phyloP scores from a whole-genome alignment of 2,797 vertebrate genomes.

The Salarias fasciatus region DNA sequence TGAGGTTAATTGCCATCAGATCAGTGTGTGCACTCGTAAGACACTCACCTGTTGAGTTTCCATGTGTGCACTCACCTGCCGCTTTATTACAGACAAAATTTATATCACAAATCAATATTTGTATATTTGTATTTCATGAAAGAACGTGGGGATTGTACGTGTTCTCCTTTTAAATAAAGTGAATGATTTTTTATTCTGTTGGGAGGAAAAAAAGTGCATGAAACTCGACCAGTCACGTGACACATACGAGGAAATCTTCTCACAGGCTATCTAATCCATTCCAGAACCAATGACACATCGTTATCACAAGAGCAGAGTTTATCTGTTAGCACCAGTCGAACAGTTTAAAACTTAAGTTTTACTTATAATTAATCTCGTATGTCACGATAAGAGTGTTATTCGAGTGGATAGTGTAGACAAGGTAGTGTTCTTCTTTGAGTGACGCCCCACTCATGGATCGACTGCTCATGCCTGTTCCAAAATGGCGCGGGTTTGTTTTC shows the following conservation, averaged over 20 bases:
- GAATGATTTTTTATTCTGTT: no score
- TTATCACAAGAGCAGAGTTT: fast-evolving
- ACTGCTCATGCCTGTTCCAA: constrained; percentile 62
- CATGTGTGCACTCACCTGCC: no score
- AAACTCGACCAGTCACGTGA: neutral
- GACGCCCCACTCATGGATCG: constrained; percentile 9
- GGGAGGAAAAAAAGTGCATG: constrained; percentile 4
- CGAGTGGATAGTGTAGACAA: no score
- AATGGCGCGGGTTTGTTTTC: constrained; percentile 80
- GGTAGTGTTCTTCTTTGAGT: no score
- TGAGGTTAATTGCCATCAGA: no score
- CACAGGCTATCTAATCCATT: constrained; percentile 50
- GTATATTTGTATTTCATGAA: no score
- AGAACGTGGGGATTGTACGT: no score
- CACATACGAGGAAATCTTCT: constrained; percentile 10
- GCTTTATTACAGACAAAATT: no score
- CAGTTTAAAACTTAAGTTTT: fast-evolving
- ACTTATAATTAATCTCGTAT: fast-evolving
- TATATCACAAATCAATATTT: no score
- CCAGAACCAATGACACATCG: constrained; percentile 38
- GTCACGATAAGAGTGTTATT: no score
- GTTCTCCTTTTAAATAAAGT: neutral
- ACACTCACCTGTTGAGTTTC: no score
- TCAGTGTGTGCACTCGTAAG: no score
- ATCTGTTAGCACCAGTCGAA: fast-evolving